Evolutionary conservation across 2,797 vertebrate genomes (phyloP).

Genomic region (Muscicapa comitata): DNA sequence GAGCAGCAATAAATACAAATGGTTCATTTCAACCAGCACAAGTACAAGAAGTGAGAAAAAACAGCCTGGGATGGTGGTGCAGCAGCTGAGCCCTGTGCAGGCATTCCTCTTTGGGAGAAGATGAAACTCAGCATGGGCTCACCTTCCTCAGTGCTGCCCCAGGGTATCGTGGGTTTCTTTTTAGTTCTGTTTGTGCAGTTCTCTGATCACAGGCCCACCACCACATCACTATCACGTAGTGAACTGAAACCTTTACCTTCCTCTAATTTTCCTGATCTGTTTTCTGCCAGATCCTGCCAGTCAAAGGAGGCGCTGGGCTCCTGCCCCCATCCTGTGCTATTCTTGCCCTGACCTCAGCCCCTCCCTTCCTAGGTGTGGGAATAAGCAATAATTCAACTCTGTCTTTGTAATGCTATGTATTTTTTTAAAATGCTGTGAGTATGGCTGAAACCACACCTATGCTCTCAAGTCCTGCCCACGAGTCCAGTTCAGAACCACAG

Average conservation of each 20-base stretch:
- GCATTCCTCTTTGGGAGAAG: accelerated
- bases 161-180: background rate
- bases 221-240: accelerated
- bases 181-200: background rate
- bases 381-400: background rate
- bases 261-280: background rate
- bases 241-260: background rate
- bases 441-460: background rate
- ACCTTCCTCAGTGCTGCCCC: background rate
- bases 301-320: background rate
- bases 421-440: background rate
- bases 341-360: background rate
- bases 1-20: accelerated
- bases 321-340: background rate
- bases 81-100: background rate
- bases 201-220: background rate
- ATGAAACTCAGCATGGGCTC: background rate
- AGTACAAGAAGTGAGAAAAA: background rate
- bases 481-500: background rate
- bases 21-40: background rate
- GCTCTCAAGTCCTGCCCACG: accelerated
- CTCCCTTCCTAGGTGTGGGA: background rate
- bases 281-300: background rate
- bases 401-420: background rate
- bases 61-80: accelerated